Evolutionary conservation across 2,888 invertebrate species (phyloP).

Genomic region (Chydorus sphaericus): DNA sequence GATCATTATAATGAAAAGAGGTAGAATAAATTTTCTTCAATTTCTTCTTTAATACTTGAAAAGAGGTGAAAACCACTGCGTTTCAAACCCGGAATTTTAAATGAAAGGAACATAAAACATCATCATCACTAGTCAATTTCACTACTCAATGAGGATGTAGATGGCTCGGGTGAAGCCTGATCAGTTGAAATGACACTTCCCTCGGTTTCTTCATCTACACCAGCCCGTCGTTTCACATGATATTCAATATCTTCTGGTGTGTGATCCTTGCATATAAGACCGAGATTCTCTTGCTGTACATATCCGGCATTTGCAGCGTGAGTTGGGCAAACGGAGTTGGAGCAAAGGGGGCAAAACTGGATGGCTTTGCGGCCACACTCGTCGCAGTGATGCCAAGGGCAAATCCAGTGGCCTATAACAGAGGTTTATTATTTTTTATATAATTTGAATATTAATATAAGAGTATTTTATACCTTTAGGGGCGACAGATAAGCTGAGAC

Average conservation of each 20-base stretch:
- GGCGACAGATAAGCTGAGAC: slow-evolving; percentile 32
- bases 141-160: too few species aligned
- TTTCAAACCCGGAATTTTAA: too few species aligned
- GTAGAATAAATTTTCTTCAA: too few species aligned
- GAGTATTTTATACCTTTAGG: slow-evolving; percentile 30
- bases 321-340: slow-evolving; percentile 35
- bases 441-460: slow-evolving; percentile 13
- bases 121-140: too few species aligned
- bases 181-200: too few species aligned
- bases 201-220: neutral
- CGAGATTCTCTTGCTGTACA: neutral
- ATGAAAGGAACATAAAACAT: too few species aligned
- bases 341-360: slow-evolving; percentile 34
- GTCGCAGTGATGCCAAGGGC: slow-evolving; percentile 41
- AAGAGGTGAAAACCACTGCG: too few species aligned
- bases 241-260: neutral
- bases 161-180: neutral
- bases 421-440: neutral
- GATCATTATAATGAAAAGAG: too few species aligned
- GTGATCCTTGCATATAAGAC: neutral
- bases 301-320: neutral
- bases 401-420: slow-evolving; percentile 36
- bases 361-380: slow-evolving; percentile 33
- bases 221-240: neutral
- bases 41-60: too few species aligned